These are phyloP conservation scores for Pan troglodytes DNA, from an alignment of 2,113 vertebrate genomes.

Conservation along the genomic window NHGRI_mPanTro3-v2.1_pri NC_072416.2:49321001-49321500, in stretches of 20 bases:
- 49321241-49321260: background rate
- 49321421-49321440: background rate
- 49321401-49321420: background rate
- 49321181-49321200: background rate
- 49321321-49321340: background rate
- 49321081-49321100: background rate
- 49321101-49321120: background rate
- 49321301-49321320: background rate
- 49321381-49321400: background rate
- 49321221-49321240: background rate
- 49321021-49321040: too few relatives aligned
- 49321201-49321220: background rate
- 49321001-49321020: too few relatives aligned
- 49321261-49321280: background rate
- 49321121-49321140: background rate
- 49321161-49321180: too few relatives aligned
- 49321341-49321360: background rate
- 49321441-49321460: background rate
- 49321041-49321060: background rate
- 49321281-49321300: background rate
- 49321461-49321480: background rate
- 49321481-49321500: background rate
- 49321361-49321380: background rate
- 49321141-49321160: background rate
- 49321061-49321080: background rate